Evolutionary conservation across 2,888 invertebrate genomes (phyloP), one percentile per base, ranked within the genome.

Genomic region (Lasioglossum vierecki): DNA sequence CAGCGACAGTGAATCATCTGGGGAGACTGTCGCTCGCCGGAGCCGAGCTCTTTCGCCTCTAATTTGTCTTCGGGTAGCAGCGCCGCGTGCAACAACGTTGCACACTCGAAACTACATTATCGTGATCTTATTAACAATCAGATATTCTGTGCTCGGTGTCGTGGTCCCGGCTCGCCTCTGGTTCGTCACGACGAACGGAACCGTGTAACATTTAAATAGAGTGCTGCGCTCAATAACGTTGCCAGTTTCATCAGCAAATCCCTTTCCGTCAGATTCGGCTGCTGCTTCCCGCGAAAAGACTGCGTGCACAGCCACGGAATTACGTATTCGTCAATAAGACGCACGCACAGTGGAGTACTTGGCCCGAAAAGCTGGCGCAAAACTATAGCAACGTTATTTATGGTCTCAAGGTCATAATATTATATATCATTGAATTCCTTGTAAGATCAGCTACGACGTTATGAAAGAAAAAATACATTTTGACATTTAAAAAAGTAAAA

Each of bases 41-140:
- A 26, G 66, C 22, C 57, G 26, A 60, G 73, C 72, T 82, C 82
- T 82, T 82, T 78, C 78, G 74, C 79, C 77, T 75, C 76, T 82
- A 86, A 86, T 86, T 86, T 86, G 79, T 82, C 86, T 82, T 79
- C 44, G 78, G 74, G 73, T 8, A 49, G 53, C 63, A 71, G 30
- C 66, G 41, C 26, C 53, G 18, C 35, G 44, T 44, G 30, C 44
- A 66, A 85, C 86, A 74, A 79, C 63, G 81, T 70, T 68, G 49
- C 79, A 41, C 76, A 53, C 35, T 68, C 73, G 26, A 79, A 85
- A 86, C 76, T 79, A 15, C 77, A 72, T 86, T 82, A 80, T 72
- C 49, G 60, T 80, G 79, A 86, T 86, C 63, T 74, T 77, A 83
- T 82, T 86, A 86, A 80, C 86, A 86, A 82, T 82, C 77, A 80